Evolutionary conservation across 2,888 invertebrate genomes (phyloP), one percentile per base, ranked within the genome.

Genomic region (Tenthredo livida): DNA sequence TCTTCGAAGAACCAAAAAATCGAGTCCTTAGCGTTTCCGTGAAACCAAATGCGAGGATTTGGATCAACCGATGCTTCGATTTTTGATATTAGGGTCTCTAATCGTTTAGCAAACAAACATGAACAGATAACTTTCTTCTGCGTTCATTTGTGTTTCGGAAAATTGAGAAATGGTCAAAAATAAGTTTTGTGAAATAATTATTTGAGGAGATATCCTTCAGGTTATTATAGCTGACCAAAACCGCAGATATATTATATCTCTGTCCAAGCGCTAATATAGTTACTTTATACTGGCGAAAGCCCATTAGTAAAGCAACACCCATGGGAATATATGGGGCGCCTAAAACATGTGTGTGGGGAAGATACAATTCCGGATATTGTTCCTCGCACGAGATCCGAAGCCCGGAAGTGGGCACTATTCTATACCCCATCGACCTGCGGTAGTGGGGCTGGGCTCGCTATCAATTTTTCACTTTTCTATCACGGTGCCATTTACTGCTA

Each of bases 291-390:
- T 25, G 37, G 15, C 61, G 21, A 80, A 40, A 40, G 80, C 10
- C 80, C 80, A 80, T 80, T 80, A 61, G 80, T 80, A 80, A 80
- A 80, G 80, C 65, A 61, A 65, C 80, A 80, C 80, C 80, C 80
- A 80, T 80, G 80, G 61, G 80, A 80, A 80, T 17, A 25, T 17
- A 67, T 67, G 67, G 67, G 67, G 67, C 15, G 67, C 17, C 15
- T n/a, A 3, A 77, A 50, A 10, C 61, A 43, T 43, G 80, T n/a
- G 80, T 33, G 54, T 29, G 54, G 77, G 77, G 54, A 29, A 40
- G 33, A 29, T 47, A 77, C 50, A 65, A 58, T 80, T 65, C 80
- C 80, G 80, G 80, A 80, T 80, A 80, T 80, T 65, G 80, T 80
- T 58, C 80, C 61, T 80, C 80, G 80, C 80, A 65, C 61, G 80